phyloP scores from a whole-genome alignment of 1,140 invertebrate species.

The Lysiphlebus fabarum region DNA sequence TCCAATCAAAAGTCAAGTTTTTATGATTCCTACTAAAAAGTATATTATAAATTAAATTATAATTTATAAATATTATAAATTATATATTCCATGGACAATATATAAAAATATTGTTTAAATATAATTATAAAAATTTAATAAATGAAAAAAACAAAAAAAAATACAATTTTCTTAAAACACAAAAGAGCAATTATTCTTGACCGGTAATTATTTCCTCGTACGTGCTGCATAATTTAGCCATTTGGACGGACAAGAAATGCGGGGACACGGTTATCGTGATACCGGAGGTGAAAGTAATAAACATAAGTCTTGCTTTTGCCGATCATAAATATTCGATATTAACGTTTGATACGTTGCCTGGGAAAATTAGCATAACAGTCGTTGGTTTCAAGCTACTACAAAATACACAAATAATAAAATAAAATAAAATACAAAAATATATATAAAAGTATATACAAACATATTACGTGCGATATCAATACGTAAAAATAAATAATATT shows the following conservation, averaged over 20 bases:
- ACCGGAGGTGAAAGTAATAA: conserved; percentile 52
- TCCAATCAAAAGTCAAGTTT: too few relatives aligned
- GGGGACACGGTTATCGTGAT: conserved; percentile 34
- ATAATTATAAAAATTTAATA: neutral
- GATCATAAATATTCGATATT: conserved; percentile 55
- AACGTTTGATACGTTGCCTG: conserved; percentile 44
- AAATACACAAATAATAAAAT: conserved; percentile 3
- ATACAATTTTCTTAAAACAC: conserved; percentile 14
- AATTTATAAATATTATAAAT: too few relatives aligned
- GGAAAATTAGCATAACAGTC: conserved; percentile 48
- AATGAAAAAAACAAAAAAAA: neutral
- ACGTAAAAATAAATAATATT: neutral
- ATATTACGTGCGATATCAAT: neutral
- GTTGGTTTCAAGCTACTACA: conserved; percentile 12
- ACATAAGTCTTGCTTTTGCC: conserved; percentile 47
- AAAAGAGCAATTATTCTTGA: conserved; percentile 28
- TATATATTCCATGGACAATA: neutral
- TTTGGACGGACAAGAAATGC: conserved; percentile 21
- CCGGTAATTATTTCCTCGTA: conserved; percentile 25
- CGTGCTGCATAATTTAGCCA: conserved; percentile 28
- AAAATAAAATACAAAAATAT: neutral
- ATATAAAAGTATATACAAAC: neutral
- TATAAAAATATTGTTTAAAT: neutral
- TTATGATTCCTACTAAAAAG: too few relatives aligned
- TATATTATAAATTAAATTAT: too few relatives aligned